Base-by-base conservation (phyloP, 2,888 invertebrate species). In the Pseudococcus jackbeardsleyi region DNA sequence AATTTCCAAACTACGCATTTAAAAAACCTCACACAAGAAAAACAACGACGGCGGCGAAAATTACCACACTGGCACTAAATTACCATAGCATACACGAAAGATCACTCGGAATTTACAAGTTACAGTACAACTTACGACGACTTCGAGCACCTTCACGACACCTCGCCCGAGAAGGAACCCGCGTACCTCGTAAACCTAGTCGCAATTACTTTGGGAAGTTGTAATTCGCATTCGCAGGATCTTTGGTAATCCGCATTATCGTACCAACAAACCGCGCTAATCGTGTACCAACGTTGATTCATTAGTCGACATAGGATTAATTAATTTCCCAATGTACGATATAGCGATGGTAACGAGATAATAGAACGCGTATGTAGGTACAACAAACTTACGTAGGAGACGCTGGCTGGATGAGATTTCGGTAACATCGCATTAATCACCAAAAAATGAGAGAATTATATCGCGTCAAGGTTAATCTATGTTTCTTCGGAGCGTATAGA, bases 211-310 rank as follows among this genome's bases (percentile, higher is more conserved):
- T 82, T 82, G 79, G 79, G 79, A 82, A 82, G 46, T 77, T 19
- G 33, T 82, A 82, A 46, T 82, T 46, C 33, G 46, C 46, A 46
- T 82, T 82, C 72, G 79, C 79, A 82, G 79, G 79, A 82, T 82
- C 79, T 82, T 82, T 82, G 79, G 42, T 46, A 82, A 82, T 42
- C 22, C 15, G 46, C 79, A 82, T 82, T 46, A 82, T 46, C 46
- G 9, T 82, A 82, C 33, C 39, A 77, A 77, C 79, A 22, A 82
- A 46, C n/a, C 79, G 22, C 1, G n/a, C 46, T 42, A 82, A 82
- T 72, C 33, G 12, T 72, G 72, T 72, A 72, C 64, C 64, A 64
- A 64, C 72, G 12, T 19, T 33, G 72, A 72, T 33, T 72, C 72
- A 72, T 72, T 72, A 33, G 72, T 17, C 33, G 72, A 33, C 72